Conservation (phyloP, 1,140 invertebrate species). For the Drosophila athabasca region DNA sequence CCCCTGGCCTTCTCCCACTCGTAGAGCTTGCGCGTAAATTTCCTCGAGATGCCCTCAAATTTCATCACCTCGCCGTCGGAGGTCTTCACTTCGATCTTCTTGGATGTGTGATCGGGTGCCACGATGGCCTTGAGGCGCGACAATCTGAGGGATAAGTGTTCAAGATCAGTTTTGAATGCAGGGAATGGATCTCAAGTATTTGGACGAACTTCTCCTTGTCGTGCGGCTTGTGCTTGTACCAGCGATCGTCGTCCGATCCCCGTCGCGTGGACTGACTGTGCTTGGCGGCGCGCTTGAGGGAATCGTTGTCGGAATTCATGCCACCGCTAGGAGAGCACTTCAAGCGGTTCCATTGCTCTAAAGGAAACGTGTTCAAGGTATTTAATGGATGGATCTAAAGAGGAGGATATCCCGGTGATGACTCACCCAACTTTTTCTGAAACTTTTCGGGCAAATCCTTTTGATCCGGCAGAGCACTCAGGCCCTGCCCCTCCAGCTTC, state of each 20-base stretch:
- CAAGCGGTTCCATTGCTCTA: conserved; percentile 88
- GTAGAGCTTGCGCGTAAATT: conserved; percentile 94
- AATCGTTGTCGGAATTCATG: conserved; percentile 69
- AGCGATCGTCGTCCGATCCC: conserved; percentile 74
- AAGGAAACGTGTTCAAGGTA: not conserved
- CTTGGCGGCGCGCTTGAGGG: conserved; percentile 65
- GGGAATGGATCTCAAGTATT: not conserved
- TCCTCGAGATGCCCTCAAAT: conserved; percentile 93
- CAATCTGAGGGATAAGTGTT: conserved; percentile 82
- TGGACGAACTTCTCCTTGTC: conserved; percentile 74
- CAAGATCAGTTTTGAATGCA: not conserved
- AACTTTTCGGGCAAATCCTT: conserved; percentile 88
- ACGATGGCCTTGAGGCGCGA: conserved; percentile 87
- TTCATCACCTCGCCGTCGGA: conserved; percentile 90
- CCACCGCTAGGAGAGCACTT: conserved; percentile 76
- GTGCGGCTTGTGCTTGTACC: conserved; percentile 72
- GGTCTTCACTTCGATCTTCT: conserved; percentile 91
- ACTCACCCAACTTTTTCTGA: conserved; percentile 86
- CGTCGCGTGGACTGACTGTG: conserved; percentile 59
- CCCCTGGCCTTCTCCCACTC: conserved; percentile 95
- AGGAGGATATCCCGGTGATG: not conserved
- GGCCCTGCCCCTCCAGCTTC: conserved; percentile 81
- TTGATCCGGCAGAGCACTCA: conserved; percentile 84
- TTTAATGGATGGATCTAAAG: too few species aligned
- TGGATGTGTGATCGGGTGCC: conserved; percentile 84